phyloP scores from a whole-genome alignment of 2,113 vertebrate genomes.

The Cyprinodon tularosa region DNA sequence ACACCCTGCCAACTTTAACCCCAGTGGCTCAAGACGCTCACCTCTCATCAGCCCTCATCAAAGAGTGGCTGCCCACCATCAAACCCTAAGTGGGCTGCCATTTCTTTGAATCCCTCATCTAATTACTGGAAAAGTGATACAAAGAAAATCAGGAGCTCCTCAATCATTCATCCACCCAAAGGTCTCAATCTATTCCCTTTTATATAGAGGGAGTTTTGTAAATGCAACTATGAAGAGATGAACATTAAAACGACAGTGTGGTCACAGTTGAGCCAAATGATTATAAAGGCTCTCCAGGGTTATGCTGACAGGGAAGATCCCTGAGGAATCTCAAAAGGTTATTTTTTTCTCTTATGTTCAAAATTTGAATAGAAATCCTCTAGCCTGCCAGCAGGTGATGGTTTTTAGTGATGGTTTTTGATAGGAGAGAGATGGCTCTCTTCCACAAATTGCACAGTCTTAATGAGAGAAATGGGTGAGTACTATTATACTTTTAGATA shows the following conservation, averaged over 20 bases:
- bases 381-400: background rate
- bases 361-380: background rate
- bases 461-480: too few species aligned
- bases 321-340: background rate
- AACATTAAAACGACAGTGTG: background rate
- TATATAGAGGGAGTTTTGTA: slow-evolving; percentile 3
- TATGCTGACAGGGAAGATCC: background rate
- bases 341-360: background rate
- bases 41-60: slow-evolving; percentile 69
- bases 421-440: too few species aligned
- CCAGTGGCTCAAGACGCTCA: slow-evolving; percentile 51
- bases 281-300: background rate
- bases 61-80: slow-evolving; percentile 63
- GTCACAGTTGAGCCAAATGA: background rate
- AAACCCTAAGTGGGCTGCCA: slow-evolving; percentile 56
- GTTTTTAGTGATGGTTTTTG: too few species aligned
- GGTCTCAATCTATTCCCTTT: slow-evolving; percentile 18
- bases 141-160: slow-evolving; percentile 42
- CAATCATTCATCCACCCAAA: slow-evolving; percentile 54
- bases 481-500: too few species aligned
- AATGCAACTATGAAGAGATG: slow-evolving; percentile 1
- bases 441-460: too few species aligned
- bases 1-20: slow-evolving; percentile 69
- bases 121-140: slow-evolving; percentile 59
- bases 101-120: slow-evolving; percentile 48